phyloP scores from a whole-genome alignment of 2,797 vertebrate species.

The Chelonia mydas region DNA sequence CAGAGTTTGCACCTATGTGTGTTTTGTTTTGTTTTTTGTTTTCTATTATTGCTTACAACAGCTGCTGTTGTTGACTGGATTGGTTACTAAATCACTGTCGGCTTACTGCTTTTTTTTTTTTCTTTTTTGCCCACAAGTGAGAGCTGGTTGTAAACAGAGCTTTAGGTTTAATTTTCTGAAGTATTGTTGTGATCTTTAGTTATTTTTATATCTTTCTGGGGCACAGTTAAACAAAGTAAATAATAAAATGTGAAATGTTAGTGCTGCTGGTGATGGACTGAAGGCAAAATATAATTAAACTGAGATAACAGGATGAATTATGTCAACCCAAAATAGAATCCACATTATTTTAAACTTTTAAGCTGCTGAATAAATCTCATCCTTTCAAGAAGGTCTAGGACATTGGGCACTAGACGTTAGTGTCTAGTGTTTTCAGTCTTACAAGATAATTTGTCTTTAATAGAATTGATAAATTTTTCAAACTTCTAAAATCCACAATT shows the following conservation, averaged over 20 bases:
- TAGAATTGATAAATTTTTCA: neutral
- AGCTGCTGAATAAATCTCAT: neutral
- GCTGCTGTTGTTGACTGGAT: neutral
- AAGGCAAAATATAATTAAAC: constrained; percentile 58
- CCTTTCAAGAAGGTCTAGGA: constrained; percentile 4
- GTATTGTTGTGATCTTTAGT: constrained; percentile 35
- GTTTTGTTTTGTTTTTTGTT: neutral
- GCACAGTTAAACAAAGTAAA: constrained; percentile 25
- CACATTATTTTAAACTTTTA: constrained; percentile 14
- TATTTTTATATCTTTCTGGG: constrained; percentile 54
- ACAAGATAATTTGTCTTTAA: neutral
- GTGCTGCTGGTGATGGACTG: constrained; percentile 32
- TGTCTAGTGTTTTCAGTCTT: neutral
- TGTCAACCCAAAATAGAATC: constrained; percentile 43
- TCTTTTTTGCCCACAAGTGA: neutral
- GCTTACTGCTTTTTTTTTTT: neutral
- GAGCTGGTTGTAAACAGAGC: constrained; percentile 8
- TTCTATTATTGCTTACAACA: constrained; percentile 29
- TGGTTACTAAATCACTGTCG: neutral
- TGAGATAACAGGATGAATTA: constrained; percentile 59
- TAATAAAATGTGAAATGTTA: constrained; percentile 56
- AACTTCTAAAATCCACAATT: neutral
- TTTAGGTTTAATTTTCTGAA: constrained; percentile 57
- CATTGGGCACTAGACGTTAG: neutral
- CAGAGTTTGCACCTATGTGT: neutral